Evolutionary conservation across 1,140 invertebrate genomes (phyloP), one percentile per base, ranked within the genome.

Genomic region (Phymastichus coffea): DNA sequence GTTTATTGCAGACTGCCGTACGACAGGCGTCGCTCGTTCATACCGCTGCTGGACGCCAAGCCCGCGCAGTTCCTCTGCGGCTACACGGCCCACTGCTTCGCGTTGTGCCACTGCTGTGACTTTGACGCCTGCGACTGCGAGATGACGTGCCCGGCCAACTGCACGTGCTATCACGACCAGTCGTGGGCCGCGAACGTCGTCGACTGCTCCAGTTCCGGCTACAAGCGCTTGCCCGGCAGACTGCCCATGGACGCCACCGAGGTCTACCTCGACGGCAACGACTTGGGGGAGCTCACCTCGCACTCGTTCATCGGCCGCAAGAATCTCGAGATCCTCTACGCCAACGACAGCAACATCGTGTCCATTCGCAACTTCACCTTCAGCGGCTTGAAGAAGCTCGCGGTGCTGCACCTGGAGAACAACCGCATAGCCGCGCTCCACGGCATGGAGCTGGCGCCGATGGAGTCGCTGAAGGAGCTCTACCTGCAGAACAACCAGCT

Each of bases 181-280:
- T 87, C 88, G 23, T 93, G 91, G 89, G 85, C 86, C n/a, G 88
- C 90, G 0, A 94, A 95, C 73, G 89, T 94, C 26, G 92, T 94
- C n/a, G 91, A 94, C 74, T 95, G 92, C 76, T 90, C 89, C 1
- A 86, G 84, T 57, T 84, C 86, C 15, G 86, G 84, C 6, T 90
- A 91, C 70, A 85, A 82, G 20, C 80, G 81, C 64, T 83, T 93
- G 14, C 92, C 92, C 0, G 85, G 86, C 55, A 84, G 88, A 63
- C 87, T 95, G 55, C 92, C 92, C 1, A 94, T 95, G 91, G 92
- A 95, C 73, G 90, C 91, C 10, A 94, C 92, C 9, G 90, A 93
- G 77, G 87, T 94, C 52, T 94, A 94, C 77, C 82, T 94, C 49
- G 92, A 94, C 72, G 92, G 92, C 7, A 94, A 93, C 71, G 84